Evolutionary conservation across 2,888 invertebrate species (phyloP).

Genomic region (Phytoseiulus persimilis): DNA sequence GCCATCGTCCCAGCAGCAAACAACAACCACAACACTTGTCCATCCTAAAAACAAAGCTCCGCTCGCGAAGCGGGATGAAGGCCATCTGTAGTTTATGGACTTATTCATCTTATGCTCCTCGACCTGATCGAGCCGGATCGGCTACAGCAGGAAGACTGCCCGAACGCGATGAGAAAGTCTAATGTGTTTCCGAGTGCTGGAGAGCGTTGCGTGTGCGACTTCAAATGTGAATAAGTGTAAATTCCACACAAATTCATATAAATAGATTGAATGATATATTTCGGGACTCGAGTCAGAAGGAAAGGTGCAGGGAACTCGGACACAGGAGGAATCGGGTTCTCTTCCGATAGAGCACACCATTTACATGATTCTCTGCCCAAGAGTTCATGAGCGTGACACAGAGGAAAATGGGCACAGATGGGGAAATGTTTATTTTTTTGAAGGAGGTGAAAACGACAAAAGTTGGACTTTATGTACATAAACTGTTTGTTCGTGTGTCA

Average conservation of each 20-base stretch:
- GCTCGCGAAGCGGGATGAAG: constrained; percentile 26
- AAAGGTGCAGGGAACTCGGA: neutral
- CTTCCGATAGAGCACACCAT: neutral
- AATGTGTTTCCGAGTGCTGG: neutral
- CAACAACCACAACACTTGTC: neutral
- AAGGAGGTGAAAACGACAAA: neutral
- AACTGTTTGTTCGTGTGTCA: neutral
- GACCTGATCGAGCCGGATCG: neutral
- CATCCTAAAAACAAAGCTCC: constrained; percentile 21
- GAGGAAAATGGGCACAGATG: neutral
- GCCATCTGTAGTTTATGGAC: constrained; percentile 23
- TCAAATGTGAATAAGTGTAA: neutral
- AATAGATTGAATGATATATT: neutral
- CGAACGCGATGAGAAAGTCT: neutral
- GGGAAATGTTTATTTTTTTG: neutral
- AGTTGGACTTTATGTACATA: neutral
- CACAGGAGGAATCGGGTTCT: neutral
- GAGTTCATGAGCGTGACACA: neutral
- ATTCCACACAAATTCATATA: neutral
- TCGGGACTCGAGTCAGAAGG: neutral
- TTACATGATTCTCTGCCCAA: neutral
- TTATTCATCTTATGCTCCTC: neutral
- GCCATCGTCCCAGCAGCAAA: neutral
- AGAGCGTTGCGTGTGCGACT: neutral
- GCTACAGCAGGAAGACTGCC: neutral